Evolutionary conservation across 1,140 invertebrate genomes (phyloP).

Genomic region (Drosophila bifasciata): DNA sequence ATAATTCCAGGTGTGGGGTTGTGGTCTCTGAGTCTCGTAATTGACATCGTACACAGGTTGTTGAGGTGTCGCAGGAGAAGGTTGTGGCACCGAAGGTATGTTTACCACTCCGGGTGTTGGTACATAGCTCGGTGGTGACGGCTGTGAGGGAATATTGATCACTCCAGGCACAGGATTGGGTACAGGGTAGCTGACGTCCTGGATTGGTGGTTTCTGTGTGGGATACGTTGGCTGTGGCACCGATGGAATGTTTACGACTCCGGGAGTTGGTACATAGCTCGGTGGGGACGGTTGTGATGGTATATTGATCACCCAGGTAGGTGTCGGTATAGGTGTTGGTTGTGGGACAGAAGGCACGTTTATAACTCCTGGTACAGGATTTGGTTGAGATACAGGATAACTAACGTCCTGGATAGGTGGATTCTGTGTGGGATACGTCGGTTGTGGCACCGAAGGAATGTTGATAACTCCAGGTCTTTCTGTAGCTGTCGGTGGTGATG

Average conservation of each 20-base stretch:
- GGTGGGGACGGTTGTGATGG: slow-evolving; percentile 25
- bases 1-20: slow-evolving; percentile 32
- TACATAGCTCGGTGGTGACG: neutral
- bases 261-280: slow-evolving; percentile 1
- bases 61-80: slow-evolving; percentile 9
- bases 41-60: slow-evolving; percentile 9
- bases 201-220: neutral
- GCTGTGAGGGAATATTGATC: slow-evolving; percentile 47
- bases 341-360: slow-evolving; percentile 39
- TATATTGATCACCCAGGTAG: slow-evolving; percentile 48
- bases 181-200: slow-evolving; percentile 59
- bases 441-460: slow-evolving; percentile 26
- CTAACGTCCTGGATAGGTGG: slow-evolving; percentile 70
- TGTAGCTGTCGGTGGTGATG: slow-evolving; percentile 5
- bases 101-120: slow-evolving; percentile 36
- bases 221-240: slow-evolving; percentile 26
- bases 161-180: slow-evolving; percentile 20
- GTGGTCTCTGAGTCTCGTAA: slow-evolving; percentile 25
- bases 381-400: slow-evolving; percentile 16
- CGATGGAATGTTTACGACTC: slow-evolving; percentile 33
- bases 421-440: neutral
- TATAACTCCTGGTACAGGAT: slow-evolving; percentile 18
- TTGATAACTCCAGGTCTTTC: slow-evolving; percentile 46
- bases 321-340: slow-evolving; percentile 7
- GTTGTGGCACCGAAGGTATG: slow-evolving; percentile 31